Evolutionary conservation across 2,797 vertebrate species (phyloP).

Genomic region (Rhabdophis nuchalis): DNA sequence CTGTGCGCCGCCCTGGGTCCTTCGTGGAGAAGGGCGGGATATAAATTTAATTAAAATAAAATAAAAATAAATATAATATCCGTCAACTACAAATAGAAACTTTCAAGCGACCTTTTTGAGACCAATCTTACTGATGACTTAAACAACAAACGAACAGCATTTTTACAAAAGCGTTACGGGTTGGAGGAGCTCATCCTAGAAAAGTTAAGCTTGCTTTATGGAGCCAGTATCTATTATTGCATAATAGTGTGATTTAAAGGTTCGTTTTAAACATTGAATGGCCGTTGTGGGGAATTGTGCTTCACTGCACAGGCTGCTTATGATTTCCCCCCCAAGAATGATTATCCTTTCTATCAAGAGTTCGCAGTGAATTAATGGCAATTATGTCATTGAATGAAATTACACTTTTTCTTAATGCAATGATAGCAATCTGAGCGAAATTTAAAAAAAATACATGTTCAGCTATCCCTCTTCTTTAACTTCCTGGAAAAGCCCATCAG

Average conservation of each 20-base stretch:
- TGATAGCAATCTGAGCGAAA: constrained; percentile 61
- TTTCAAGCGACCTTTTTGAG: not conserved
- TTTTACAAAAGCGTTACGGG: not conserved
- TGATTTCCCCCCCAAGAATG: constrained; percentile 70
- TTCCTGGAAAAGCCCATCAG: constrained; percentile 23
- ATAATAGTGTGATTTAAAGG: constrained; percentile 55
- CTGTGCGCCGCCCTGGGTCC: no score
- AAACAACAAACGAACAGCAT: no score
- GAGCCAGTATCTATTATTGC: constrained; percentile 40
- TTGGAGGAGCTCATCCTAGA: not conserved
- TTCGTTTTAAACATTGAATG: constrained; percentile 60
- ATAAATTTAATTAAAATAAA: no score
- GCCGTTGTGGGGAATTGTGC: constrained; percentile 67
- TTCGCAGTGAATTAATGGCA: constrained; percentile 72
- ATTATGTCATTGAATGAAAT: constrained; percentile 77
- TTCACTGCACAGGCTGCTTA: constrained; percentile 64
- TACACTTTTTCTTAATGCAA: constrained; percentile 74
- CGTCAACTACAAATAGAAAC: not conserved
- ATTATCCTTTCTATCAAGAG: constrained; percentile 75
- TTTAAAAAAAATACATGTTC: constrained; percentile 58
- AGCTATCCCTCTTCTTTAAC: constrained; percentile 26
- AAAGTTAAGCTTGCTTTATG: constrained; percentile 23
- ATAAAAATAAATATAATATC: no score
- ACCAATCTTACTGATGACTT: no score
- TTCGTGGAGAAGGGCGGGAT: no score